Conservation (phyloP, 1,140 invertebrate species). For the Halictus rubicundus region DNA sequence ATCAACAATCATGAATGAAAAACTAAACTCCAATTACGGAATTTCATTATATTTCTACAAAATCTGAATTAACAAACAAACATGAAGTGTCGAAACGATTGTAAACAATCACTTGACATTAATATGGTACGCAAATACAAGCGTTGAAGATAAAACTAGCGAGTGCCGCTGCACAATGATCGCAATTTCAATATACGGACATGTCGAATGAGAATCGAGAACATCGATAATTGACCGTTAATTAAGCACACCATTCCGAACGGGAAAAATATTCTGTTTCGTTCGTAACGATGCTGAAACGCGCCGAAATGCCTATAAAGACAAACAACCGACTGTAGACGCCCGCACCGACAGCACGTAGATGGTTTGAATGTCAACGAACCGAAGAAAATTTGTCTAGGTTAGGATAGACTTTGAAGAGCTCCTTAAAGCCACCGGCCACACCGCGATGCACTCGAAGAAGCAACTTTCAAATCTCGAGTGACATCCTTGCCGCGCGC, state of each 20-base stretch:
- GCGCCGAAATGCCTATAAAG: neutral
- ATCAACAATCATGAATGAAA: too few species aligned
- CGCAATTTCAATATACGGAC: too few species aligned
- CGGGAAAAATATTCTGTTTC: neutral
- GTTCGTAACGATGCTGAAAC: neutral
- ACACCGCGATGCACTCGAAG: constrained; percentile 38
- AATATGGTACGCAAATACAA: too few species aligned
- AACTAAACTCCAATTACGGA: too few species aligned
- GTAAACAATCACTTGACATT: too few species aligned
- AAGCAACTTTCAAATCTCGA: constrained; percentile 42
- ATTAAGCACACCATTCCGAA: neutral
- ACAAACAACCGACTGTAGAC: constrained; percentile 1
- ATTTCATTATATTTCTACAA: too few species aligned
- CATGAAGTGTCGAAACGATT: too few species aligned
- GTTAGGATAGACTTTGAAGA: constrained; percentile 36
- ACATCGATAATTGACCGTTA: constrained; percentile 7
- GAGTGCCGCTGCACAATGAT: too few species aligned
- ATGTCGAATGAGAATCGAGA: neutral
- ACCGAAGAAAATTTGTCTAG: constrained; percentile 20
- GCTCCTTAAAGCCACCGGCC: neutral
- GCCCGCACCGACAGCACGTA: neutral
- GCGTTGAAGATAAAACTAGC: too few species aligned
- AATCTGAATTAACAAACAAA: too few species aligned
- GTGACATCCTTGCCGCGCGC: constrained; percentile 7
- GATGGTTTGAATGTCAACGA: constrained; percentile 34